Conservation (phyloP, 2,888 invertebrate species). For the Limnephilus auricula region DNA sequence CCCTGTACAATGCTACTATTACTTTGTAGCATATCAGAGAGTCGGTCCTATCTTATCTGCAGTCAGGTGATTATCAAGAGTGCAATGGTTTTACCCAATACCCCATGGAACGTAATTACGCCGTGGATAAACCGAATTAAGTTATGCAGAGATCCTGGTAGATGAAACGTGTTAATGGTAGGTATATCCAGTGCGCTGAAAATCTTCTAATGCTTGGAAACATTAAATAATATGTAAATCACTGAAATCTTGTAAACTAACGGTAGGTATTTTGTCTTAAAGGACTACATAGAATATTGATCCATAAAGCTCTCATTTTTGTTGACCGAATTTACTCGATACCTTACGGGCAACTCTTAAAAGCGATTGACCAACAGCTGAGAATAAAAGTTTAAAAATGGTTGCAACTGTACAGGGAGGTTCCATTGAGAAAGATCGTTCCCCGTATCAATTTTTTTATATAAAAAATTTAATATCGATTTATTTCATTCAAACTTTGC, state of each 20-base stretch:
- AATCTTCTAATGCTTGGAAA: background rate
- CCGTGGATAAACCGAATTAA: background rate
- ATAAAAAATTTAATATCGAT: too few species aligned
- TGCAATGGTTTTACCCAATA: background rate
- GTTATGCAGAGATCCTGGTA: background rate
- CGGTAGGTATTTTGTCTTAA: background rate
- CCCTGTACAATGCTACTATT: background rate
- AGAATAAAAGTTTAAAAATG: too few species aligned
- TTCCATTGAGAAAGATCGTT: too few species aligned
- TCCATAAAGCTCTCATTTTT: too few species aligned
- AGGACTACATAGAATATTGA: too few species aligned
- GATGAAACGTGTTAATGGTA: background rate
- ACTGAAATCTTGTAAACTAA: background rate
- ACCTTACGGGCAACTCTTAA: too few species aligned
- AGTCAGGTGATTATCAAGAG: constrained; percentile 2
- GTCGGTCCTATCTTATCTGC: background rate
- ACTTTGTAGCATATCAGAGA: background rate
- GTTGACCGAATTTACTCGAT: too few species aligned
- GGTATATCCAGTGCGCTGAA: background rate
- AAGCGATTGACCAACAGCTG: too few species aligned
- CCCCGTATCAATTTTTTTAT: too few species aligned
- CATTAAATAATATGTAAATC: background rate
- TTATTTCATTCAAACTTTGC: too few species aligned
- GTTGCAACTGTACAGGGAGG: too few species aligned
- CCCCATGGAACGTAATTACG: background rate